phyloP scores from a whole-genome alignment of 2,113 vertebrate genomes.

The Larimichthys polyactis region DNA sequence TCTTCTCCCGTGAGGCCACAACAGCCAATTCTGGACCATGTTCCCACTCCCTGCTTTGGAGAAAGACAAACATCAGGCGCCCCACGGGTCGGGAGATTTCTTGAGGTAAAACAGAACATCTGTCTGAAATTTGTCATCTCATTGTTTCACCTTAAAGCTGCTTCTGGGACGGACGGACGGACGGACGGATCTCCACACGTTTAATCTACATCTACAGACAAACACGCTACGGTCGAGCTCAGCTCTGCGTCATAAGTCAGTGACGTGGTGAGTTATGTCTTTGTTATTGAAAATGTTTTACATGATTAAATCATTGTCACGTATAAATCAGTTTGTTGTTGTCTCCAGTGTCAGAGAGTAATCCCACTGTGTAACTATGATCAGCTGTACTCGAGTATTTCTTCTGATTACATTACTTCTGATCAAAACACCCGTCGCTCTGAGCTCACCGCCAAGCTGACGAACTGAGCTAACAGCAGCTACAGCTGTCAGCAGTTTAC shows the following conservation, averaged over 20 bases:
- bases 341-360: too few species aligned
- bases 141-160: constrained; percentile 6
- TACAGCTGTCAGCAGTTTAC: too few species aligned
- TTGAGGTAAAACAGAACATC: constrained; percentile 55
- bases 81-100: constrained; percentile 40
- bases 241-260: constrained; percentile 35
- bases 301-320: too few species aligned
- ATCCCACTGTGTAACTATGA: too few species aligned
- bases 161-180: constrained; percentile 9
- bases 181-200: constrained; percentile 10
- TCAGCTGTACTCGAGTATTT: too few species aligned
- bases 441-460: too few species aligned
- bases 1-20: constrained; percentile 37
- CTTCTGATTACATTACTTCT: too few species aligned
- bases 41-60: constrained; percentile 42
- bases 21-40: constrained; percentile 17
- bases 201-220: constrained; percentile 28
- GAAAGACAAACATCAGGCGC: constrained; percentile 29
- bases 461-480: too few species aligned
- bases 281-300: too few species aligned
- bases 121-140: constrained; percentile 22
- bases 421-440: too few species aligned
- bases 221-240: constrained; percentile 32
- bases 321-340: too few species aligned
- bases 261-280: neutral